Base-by-base conservation (phyloP, 2,797 vertebrate species). In the Pipistrellus pipistrellus region DNA sequence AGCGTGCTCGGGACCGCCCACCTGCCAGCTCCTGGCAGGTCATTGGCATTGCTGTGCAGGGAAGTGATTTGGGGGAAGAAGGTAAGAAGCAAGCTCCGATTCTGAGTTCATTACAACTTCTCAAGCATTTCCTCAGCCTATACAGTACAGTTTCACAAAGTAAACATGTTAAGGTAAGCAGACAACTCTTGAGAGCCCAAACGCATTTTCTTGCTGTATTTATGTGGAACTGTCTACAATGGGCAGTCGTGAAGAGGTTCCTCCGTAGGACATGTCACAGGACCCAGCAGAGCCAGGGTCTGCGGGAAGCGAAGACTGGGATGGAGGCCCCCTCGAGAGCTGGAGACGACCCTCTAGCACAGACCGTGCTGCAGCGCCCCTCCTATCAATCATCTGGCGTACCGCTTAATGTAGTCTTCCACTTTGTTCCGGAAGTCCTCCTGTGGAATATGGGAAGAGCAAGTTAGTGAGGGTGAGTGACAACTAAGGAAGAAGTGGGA, bases 331-430 rank as follows among this genome's bases (percentile, higher is more conserved):
- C 96, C 78, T 62, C 27, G 95, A 57, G 96, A 57, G 87, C 96
- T 81, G 89, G 90, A 27, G 97, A 96, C 93, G 94, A 93, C 46
- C 88, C 92, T 35, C 84, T 38, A 30, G 53, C 94, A 3, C 82
- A 90, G 95, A 93, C 94, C 78, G 8, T 46, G 90, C 91, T 96
- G 96, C 88, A 27, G 53, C 93, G 81, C 83, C 41, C 93, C 97
- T 96, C 97, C 97, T 98, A 99, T 99, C 97, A 98, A 99, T 99
- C 99, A 99, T 99, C 99, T 99, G 94, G 99, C 99, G 2, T 99
- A 99, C 96, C 98, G 98, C 98, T 99, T 99, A 98, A 99, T 99
- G 99, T 99, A 99, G 98, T 99, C 99, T 95, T 99, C 99, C 98
- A 99, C 99, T 97, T 99, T 99, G 98, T 95, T 99, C 92, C 99